phyloP scores from a whole-genome alignment of 2,113 vertebrate genomes.

The Sorex araneus region DNA sequence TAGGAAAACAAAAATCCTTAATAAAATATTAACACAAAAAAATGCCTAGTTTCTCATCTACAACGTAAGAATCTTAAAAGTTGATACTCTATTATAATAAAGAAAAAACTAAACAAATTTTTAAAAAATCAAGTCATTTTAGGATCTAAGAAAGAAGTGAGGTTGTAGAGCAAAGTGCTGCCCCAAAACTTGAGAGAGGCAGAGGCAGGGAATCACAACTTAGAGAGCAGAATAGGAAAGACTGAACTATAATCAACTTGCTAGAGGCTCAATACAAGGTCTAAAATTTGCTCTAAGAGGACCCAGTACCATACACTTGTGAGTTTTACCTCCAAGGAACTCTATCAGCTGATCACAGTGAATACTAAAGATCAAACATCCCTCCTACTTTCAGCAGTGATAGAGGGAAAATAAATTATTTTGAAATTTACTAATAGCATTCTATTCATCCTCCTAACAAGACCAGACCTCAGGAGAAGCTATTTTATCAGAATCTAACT shows the following conservation, averaged over 20 bases:
- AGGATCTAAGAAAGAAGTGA: neutral
- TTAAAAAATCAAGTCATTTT: neutral
- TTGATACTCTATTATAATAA: neutral
- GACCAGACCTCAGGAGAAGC: neutral
- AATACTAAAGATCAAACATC: neutral
- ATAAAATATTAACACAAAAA: neutral
- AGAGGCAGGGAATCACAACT: neutral
- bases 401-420: neutral
- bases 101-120: neutral
- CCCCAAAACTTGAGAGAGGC: neutral
- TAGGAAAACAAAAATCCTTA: neutral
- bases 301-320: neutral
- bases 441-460: neutral
- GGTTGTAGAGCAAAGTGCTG: neutral
- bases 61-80: neutral
- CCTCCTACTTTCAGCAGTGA: neutral
- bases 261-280: neutral
- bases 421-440: neutral
- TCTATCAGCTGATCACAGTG: neutral
- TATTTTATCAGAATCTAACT: neutral
- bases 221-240: neutral
- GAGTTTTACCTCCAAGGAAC: constrained; percentile 10
- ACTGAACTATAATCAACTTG: neutral
- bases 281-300: neutral
- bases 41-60: neutral